Evolutionary conservation across 2,888 invertebrate species (phyloP), one percentile per base, ranked within the genome.

Genomic region (Ptychoptera albimana): DNA sequence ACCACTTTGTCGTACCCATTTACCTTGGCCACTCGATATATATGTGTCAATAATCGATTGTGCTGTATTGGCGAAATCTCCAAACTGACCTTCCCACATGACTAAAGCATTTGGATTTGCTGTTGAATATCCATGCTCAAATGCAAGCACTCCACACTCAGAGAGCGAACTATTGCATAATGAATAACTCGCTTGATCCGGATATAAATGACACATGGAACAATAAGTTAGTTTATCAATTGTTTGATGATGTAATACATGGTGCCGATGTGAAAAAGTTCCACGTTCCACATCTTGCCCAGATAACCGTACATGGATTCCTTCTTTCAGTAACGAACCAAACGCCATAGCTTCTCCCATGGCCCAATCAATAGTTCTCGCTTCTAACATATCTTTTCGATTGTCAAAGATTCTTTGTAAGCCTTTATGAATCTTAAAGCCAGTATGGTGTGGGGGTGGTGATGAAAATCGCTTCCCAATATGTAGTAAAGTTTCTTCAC

Each of bases 1-100:
- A 45, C 96, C 97, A 49, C 91, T 91, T 72, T 98, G 97, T 45
- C 96, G 79, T 52, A 94, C 89, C 96, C 96, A 97, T 70, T 98
- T 98, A 49, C 91, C 82, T 70, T 98, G 94, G 7, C 97, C 98
- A 57, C 84, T 83, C 50, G 83, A 78, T 57, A 89, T 80, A 68
- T 88, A 87, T 69, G 87, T 86, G 71, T 96, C 91, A 60, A 91
- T 91, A 64, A 97, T 89, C 68, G 92, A 92, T 68, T 99, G 98
- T 10, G 97, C 97, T 16, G 91, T 96, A 69, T 98, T 98, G 70
- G 84, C 84, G 69, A 98, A 98, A 68, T 98, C 98, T 10, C 98
- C 98, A 66, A 98, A 98, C 68, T 98, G 98, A 0, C 96, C 98
- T 70, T 98, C 97, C 97, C 97, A 98, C 50, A 86, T 76, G 0